Evolutionary conservation across 2,113 vertebrate species (phyloP).

Genomic region (Phocoena phocoena): DNA sequence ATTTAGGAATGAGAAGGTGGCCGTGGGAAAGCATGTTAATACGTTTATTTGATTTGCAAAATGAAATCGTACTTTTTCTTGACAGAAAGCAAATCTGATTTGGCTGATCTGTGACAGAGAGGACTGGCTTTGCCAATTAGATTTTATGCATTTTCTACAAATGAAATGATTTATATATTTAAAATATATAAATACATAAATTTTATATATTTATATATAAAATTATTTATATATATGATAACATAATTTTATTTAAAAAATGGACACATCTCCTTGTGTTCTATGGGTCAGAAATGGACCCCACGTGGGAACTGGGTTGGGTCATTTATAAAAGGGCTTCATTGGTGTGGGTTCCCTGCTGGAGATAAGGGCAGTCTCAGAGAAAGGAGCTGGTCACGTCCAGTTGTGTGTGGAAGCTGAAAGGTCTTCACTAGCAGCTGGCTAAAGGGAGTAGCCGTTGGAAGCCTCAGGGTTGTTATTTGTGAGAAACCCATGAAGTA

Average conservation of each 20-base stretch:
- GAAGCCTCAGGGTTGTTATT: not conserved
- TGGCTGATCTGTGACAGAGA: not conserved
- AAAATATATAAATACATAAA: not conserved
- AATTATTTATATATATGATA: not conserved
- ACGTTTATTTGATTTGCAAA: not conserved
- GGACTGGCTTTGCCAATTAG: not conserved
- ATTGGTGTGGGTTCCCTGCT: fast-evolving
- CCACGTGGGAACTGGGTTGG: not conserved
- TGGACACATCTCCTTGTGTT: not conserved
- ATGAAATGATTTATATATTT: not conserved
- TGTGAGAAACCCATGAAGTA: not conserved
- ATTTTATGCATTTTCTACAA: not conserved
- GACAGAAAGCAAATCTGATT: not conserved
- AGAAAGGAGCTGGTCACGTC: not conserved
- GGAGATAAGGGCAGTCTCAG: not conserved
- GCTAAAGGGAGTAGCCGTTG: fast-evolving
- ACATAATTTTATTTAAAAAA: not conserved
- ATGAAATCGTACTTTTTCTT: not conserved
- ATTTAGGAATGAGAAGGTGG: not conserved
- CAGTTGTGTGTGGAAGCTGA: too few relatives aligned
- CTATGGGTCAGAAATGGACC: not conserved
- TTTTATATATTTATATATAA: too few relatives aligned
- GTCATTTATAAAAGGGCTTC: not conserved
- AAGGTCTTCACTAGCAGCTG: not conserved
- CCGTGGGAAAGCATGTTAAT: not conserved